Percentiles rank a stretch among this genome's conserved stretches.
Evolutionary conservation across 2,888 invertebrate species (phyloP).

Genomic region (Steinernema carpocapsae): DNA sequence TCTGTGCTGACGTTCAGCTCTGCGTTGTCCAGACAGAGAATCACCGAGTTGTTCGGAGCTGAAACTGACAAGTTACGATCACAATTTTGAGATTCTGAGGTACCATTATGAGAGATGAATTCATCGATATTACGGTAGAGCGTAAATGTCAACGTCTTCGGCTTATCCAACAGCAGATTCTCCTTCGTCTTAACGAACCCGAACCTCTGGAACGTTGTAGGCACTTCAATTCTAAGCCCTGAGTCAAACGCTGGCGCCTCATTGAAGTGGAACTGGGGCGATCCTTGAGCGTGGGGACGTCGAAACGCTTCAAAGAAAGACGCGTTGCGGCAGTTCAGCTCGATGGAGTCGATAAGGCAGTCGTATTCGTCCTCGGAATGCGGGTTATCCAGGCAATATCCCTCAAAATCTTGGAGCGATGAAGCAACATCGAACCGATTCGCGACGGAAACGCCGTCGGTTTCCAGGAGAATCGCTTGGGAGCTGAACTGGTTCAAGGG

Average conservation of each 20-base stretch:
- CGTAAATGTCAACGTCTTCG: slow-evolving; percentile 51
- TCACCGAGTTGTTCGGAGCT: slow-evolving; percentile 55
- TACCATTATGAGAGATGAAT: slow-evolving; percentile 56
- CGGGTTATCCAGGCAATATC: slow-evolving; percentile 44
- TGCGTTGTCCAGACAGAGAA: slow-evolving; percentile 51
- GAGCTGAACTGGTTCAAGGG: slow-evolving; percentile 59
- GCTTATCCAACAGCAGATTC: slow-evolving; percentile 52
- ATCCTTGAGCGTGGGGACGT: not conserved
- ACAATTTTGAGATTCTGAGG: not conserved
- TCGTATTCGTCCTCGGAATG: slow-evolving; percentile 46
- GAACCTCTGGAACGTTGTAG: slow-evolving; percentile 46
- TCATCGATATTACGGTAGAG: slow-evolving; percentile 60
- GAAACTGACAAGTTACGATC: too few species aligned
- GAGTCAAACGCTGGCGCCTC: not conserved
- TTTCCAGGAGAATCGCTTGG: slow-evolving; percentile 48
- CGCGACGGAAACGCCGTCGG: slow-evolving; percentile 46
- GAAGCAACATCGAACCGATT: slow-evolving; percentile 53
- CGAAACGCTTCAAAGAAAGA: slow-evolving; percentile 25
- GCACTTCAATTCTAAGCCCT: not conserved
- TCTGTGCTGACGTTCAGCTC: slow-evolving; percentile 55
- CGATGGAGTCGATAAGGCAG: slow-evolving; percentile 58
- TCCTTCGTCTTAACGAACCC: slow-evolving; percentile 45
- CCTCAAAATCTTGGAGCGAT: slow-evolving; percentile 40
- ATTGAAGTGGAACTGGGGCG: not conserved
- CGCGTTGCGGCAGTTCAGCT: slow-evolving; percentile 39